Conservation (phyloP, 2,113 vertebrate genomes). For the Ciconia maguari region DNA sequence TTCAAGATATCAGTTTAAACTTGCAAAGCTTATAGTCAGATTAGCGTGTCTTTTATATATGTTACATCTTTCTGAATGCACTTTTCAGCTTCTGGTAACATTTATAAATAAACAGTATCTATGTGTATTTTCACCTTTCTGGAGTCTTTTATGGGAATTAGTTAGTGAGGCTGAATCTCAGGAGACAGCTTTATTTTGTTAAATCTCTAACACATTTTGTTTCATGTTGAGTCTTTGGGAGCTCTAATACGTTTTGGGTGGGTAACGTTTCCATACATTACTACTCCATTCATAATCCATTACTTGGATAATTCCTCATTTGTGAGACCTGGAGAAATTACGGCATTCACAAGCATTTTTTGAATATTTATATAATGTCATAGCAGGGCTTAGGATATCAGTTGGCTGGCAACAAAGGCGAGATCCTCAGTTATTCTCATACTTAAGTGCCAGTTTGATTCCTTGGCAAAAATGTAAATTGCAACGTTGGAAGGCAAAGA, state of each 20-base stretch:
- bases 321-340: conserved; percentile 60
- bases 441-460: conserved; percentile 46
- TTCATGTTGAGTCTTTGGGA: conserved; percentile 50
- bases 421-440: conserved; percentile 40
- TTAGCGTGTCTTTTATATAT: neutral
- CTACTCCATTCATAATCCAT: conserved; percentile 66
- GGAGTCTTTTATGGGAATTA: neutral
- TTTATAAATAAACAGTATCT: neutral
- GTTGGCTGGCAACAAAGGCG: conserved; percentile 46
- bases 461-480: conserved; percentile 54
- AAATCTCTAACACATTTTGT: conserved; percentile 20
- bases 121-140: neutral
- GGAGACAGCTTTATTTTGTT: conserved; percentile 29
- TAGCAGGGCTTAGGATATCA: conserved; percentile 38
- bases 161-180: neutral
- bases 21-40: neutral
- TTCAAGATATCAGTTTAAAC: neutral
- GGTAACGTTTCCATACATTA: conserved; percentile 46
- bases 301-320: conserved; percentile 67
- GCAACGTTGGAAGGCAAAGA: conserved; percentile 2
- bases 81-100: neutral
- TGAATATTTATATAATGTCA: conserved; percentile 59
- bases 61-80: neutral
- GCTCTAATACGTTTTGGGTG: conserved; percentile 28
- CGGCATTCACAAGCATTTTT: conserved; percentile 59